Percentiles rank a stretch among this genome's conserved stretches.
phyloP scores from a whole-genome alignment of 2,888 invertebrate species.

The Melieria picta region DNA sequence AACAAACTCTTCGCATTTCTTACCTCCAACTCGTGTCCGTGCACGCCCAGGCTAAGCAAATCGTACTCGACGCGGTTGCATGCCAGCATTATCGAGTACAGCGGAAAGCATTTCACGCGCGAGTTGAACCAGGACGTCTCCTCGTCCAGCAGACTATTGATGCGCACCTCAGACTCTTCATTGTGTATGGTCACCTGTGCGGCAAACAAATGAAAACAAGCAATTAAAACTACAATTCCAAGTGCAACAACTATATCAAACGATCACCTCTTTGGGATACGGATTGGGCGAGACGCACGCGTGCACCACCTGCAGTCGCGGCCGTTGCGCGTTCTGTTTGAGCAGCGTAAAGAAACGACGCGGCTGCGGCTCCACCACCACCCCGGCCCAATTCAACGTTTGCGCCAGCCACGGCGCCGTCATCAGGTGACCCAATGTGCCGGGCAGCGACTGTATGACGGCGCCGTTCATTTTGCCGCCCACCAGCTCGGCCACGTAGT shows the following conservation, averaged over 20 bases:
- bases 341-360: constrained; percentile 77
- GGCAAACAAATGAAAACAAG: constrained; percentile 26
- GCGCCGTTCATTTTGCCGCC: constrained; percentile 71
- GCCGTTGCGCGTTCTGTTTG: constrained; percentile 69
- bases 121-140: constrained; percentile 73
- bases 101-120: constrained; percentile 85
- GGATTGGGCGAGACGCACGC: constrained; percentile 82
- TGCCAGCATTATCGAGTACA: constrained; percentile 83
- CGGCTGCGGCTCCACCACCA: constrained; percentile 81
- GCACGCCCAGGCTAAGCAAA: constrained; percentile 73
- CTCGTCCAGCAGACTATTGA: constrained; percentile 68
- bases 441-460: constrained; percentile 75
- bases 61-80: constrained; percentile 76
- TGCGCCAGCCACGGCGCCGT: constrained; percentile 79
- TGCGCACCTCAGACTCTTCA: constrained; percentile 68
- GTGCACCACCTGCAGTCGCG: constrained; percentile 74
- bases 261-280: constrained; percentile 77
- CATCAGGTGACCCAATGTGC: constrained; percentile 71
- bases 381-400: constrained; percentile 78
- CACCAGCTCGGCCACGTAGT: constrained; percentile 62
- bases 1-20: constrained; percentile 18
- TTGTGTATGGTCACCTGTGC: constrained; percentile 67
- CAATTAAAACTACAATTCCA: constrained; percentile 15
- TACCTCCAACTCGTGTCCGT: constrained; percentile 66
- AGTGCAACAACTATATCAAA: not conserved